Base-by-base conservation (phyloP, 2,888 invertebrate species). In the Cheilosia scutellata region DNA sequence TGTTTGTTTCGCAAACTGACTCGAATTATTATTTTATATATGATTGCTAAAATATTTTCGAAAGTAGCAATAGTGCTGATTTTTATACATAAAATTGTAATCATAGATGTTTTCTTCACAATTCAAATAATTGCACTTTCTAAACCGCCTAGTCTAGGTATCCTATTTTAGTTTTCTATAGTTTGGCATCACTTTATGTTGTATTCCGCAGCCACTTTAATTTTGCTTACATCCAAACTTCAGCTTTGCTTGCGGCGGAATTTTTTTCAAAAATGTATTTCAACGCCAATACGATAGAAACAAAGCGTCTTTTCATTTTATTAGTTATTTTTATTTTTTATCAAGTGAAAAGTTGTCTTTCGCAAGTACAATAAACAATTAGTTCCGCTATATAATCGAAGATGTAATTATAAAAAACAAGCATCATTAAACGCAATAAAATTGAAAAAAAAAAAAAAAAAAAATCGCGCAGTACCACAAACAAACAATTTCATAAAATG, bases 401-500 rank as follows among this genome's bases (percentile, higher is more conserved):
- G 47, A 33, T 29, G 2, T 27, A 29, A 1, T 29, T 51, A 29
- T 2, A 51, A 13, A 6, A 16, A 47, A 16, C 25, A 4, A 5
- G 27, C 51, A 27, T 51, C 13, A 20, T 51, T 4, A 5, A 27
- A 25, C 25, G 13, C 27, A 29, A 25, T 47, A 47, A 13, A 27
- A 47, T 47, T n/a, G 5, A n/a, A 27, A 2, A 27, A 1, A 3
- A 2, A 49, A 49, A 51, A 27, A 51, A 31, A 60, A 53, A 62
- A 7, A 7, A n/a, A 11, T 47, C 7, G 25, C 11, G 20, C n/a
- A 63, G 11, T 49, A 47, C 4, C 25, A 20, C 3, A 20, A 40
- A 9, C 16, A 31, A 31, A 9, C 4, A 9, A 4, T 4, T 11
- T 2, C 5, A 27, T 33, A 90, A 88, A 88, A 92, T 92, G 92